Evolutionary conservation across 2,888 invertebrate genomes (phyloP).

Genomic region (Serrognathus titanus): DNA sequence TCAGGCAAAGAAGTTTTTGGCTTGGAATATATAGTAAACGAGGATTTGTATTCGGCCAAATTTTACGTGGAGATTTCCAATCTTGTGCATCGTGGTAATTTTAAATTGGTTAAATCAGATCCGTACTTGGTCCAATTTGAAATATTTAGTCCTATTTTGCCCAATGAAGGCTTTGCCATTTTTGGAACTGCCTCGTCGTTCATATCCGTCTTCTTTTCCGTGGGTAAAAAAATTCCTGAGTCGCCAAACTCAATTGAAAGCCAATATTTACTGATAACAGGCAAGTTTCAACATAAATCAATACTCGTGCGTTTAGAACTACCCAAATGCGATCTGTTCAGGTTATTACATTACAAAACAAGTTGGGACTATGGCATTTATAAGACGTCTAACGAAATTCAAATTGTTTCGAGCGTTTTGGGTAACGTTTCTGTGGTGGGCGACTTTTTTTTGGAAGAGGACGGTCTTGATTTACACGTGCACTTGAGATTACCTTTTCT

Average conservation of each 20-base stretch:
- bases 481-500: conserved; percentile 20
- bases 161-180: not conserved
- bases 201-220: too few relatives aligned
- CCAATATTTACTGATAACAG: not conserved
- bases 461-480: conserved; percentile 19
- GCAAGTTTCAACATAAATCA: conserved; percentile 1
- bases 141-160: not conserved
- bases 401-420: conserved; percentile 11
- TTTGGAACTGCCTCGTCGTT: not conserved
- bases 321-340: conserved; percentile 9
- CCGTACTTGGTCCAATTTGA: too few relatives aligned
- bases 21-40: too few relatives aligned
- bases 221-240: too few relatives aligned
- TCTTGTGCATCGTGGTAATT: too few relatives aligned
- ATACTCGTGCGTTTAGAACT: conserved; percentile 4
- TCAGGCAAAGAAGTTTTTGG: too few relatives aligned
- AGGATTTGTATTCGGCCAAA: too few relatives aligned
- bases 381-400: conserved; percentile 4
- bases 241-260: too few relatives aligned
- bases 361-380: conserved; percentile 5
- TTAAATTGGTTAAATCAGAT: too few relatives aligned
- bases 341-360: conserved; percentile 1
- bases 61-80: too few relatives aligned
- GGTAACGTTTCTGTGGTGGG: conserved; percentile 14
- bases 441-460: conserved; percentile 15